phyloP scores from a whole-genome alignment of 2,797 vertebrate genomes.

The Antennarius maculatus region DNA sequence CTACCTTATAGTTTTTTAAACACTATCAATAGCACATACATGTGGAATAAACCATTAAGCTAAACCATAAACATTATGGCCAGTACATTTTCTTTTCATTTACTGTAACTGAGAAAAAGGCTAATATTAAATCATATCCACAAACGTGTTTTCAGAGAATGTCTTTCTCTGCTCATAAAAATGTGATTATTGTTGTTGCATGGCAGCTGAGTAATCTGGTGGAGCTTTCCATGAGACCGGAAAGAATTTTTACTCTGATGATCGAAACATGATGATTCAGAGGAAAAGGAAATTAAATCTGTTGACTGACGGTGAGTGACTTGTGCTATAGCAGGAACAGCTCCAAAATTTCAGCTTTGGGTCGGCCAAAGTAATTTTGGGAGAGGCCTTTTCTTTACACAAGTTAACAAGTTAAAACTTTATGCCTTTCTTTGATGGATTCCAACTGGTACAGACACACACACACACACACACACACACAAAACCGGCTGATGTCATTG shows the following conservation, averaged over 20 bases:
- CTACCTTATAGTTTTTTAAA: constrained; percentile 53
- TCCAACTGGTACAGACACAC: too few relatives aligned
- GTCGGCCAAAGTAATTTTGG: too few relatives aligned
- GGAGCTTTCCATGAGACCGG: constrained; percentile 13
- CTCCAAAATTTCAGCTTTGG: too few relatives aligned
- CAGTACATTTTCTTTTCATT: background rate
- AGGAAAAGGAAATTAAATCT: constrained; percentile 51
- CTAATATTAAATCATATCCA: background rate
- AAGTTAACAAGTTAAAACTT: too few relatives aligned
- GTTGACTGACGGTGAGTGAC: constrained; percentile 42
- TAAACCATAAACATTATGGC: too few relatives aligned
- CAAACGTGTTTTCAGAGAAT: constrained; percentile 11
- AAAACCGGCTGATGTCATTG: too few relatives aligned
- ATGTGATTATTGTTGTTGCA: constrained; percentile 4
- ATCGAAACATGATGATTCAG: constrained; percentile 43
- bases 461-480: too few relatives aligned
- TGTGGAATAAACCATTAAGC: background rate
- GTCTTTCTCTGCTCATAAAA: constrained; percentile 14
- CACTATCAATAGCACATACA: background rate
- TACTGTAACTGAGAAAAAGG: constrained; percentile 6
- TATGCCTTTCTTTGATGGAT: too few relatives aligned
- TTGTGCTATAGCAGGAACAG: too few relatives aligned
- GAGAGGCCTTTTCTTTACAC: too few relatives aligned
- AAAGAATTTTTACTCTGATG: constrained; percentile 3
- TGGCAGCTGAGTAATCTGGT: constrained; percentile 1